Evolutionary conservation across 2,888 invertebrate species (phyloP).

Genomic region (Acrocyrtus sp.): DNA sequence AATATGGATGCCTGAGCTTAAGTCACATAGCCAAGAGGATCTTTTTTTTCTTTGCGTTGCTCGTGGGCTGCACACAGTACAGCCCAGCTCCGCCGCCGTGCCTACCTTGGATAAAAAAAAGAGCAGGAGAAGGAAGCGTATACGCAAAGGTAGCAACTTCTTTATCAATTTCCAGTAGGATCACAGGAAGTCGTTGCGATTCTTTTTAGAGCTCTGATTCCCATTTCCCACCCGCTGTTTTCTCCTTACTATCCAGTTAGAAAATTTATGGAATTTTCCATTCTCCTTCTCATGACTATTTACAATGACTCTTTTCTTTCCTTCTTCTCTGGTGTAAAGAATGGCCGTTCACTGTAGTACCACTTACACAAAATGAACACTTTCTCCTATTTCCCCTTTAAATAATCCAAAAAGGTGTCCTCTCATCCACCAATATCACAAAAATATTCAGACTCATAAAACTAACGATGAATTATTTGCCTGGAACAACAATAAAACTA

Average conservation of each 20-base stretch:
- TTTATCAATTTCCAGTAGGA: slow-evolving; percentile 50
- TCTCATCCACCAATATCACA: slow-evolving; percentile 40
- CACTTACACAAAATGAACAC: slow-evolving; percentile 32
- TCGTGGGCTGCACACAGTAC: background rate
- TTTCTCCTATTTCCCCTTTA: slow-evolving; percentile 23
- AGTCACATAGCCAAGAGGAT: slow-evolving; percentile 54
- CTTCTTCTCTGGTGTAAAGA: background rate
- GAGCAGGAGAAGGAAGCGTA: background rate
- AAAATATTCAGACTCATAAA: slow-evolving; percentile 57
- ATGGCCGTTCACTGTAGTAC: background rate
- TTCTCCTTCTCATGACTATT: slow-evolving; percentile 35
- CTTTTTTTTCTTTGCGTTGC: slow-evolving; percentile 7
- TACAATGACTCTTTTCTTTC: slow-evolving; percentile 8
- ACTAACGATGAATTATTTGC: slow-evolving; percentile 53
- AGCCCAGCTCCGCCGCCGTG: background rate
- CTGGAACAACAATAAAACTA: slow-evolving; percentile 53
- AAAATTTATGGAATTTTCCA: slow-evolving; percentile 52
- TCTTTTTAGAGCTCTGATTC: slow-evolving; percentile 53
- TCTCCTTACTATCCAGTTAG: slow-evolving; percentile 43
- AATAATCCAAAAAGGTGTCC: slow-evolving; percentile 46
- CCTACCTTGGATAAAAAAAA: background rate
- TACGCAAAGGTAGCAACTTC: slow-evolving; percentile 30
- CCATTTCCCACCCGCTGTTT: slow-evolving; percentile 55
- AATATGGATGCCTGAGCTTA: slow-evolving; percentile 51
- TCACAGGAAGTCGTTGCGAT: slow-evolving; percentile 47